A percentile compares a stretch with the other conserved stretches of the same genome.
Conservation (phyloP, 2,113 vertebrate species). For the Epinephelus moara region DNA sequence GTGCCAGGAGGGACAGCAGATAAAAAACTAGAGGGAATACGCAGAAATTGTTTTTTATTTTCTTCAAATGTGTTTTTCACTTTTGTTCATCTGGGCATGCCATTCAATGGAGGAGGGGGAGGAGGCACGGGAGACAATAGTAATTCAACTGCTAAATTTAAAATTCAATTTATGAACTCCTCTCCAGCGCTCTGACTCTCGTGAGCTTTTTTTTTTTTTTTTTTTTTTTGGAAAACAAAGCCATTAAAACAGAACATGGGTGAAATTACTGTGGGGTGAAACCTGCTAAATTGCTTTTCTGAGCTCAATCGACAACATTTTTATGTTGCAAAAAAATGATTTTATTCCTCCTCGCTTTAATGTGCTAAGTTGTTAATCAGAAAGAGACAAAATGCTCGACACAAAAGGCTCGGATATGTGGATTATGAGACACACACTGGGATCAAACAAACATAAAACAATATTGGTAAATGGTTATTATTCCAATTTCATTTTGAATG, state of each 20-base stretch:
- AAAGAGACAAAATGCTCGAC: constrained; percentile 73
- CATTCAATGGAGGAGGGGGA: constrained; percentile 60
- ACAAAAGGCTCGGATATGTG: constrained; percentile 69
- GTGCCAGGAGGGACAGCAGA: constrained; percentile 73
- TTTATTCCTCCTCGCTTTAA: constrained; percentile 81
- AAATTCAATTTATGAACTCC: constrained; percentile 86
- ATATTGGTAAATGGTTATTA: constrained; percentile 79
- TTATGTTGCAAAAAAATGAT: constrained; percentile 81
- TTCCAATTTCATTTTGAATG: constrained; percentile 74
- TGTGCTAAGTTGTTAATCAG: constrained; percentile 84
- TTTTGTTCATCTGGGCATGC: constrained; percentile 77
- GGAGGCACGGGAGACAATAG: constrained; percentile 73
- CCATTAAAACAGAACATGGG: constrained; percentile 84
- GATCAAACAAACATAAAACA: constrained; percentile 84
- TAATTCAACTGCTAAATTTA: constrained; percentile 84
- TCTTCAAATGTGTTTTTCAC: constrained; percentile 75
- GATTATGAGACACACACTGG: constrained; percentile 79
- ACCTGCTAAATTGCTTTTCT: constrained; percentile 85
- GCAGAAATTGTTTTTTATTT: constrained; percentile 71
- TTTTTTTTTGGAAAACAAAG: constrained; percentile 79
- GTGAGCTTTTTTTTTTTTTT: constrained; percentile 47
- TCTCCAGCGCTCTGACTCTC: constrained; percentile 69
- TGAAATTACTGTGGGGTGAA: constrained; percentile 85
- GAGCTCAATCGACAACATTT: constrained; percentile 76
- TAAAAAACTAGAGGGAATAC: constrained; percentile 70